A percentile compares a stretch with the other conserved stretches of the same genome.
These are phyloP conservation scores for Centropyge bicolor DNA, from an alignment of 2,797 vertebrate genomes.

Conservation along the genomic window DNA sequence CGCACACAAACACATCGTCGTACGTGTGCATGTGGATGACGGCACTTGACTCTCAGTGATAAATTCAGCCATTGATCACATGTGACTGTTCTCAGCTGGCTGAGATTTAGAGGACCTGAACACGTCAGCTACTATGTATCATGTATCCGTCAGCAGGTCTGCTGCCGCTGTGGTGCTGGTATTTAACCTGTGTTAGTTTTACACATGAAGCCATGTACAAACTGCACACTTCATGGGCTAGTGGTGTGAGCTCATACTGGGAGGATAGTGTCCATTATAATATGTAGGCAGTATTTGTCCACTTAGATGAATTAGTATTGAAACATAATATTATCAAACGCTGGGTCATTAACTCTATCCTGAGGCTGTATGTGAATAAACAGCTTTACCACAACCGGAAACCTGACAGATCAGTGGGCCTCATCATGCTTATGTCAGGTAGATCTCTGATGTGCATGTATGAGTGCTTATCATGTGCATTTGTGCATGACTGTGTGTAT, in stretches of 20 bases:
- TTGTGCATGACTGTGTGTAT: slow-evolving; percentile 33
- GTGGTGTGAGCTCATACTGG: neutral
- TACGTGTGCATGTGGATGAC: slow-evolving; percentile 37
- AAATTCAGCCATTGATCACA: slow-evolving; percentile 74
- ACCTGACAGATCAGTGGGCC: neutral
- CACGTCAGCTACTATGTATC: slow-evolving; percentile 55
- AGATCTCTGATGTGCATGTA: slow-evolving; percentile 26
- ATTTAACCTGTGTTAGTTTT: slow-evolving; percentile 4
- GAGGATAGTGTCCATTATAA: neutral
- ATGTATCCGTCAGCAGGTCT: slow-evolving; percentile 13
- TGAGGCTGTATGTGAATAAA: neutral
- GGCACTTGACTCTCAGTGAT: slow-evolving; percentile 62
- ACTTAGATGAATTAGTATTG: neutral
- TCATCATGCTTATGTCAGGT: slow-evolving; percentile 34
- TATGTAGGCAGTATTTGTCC: neutral
- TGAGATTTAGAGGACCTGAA: slow-evolving; percentile 64
- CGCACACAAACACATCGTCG: slow-evolving; percentile 3
- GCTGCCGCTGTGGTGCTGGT: neutral
- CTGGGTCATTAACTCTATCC: neutral
- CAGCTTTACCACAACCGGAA: neutral
- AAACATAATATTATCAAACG: slow-evolving; percentile 15
- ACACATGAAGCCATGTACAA: neutral
- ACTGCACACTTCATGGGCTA: neutral
- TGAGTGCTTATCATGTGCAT: slow-evolving; percentile 22
- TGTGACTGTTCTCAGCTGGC: slow-evolving; percentile 74